Evolutionary conservation across 1,140 invertebrate genomes (phyloP), one percentile per base, ranked within the genome.

Genomic region (Pissodes strobi): DNA sequence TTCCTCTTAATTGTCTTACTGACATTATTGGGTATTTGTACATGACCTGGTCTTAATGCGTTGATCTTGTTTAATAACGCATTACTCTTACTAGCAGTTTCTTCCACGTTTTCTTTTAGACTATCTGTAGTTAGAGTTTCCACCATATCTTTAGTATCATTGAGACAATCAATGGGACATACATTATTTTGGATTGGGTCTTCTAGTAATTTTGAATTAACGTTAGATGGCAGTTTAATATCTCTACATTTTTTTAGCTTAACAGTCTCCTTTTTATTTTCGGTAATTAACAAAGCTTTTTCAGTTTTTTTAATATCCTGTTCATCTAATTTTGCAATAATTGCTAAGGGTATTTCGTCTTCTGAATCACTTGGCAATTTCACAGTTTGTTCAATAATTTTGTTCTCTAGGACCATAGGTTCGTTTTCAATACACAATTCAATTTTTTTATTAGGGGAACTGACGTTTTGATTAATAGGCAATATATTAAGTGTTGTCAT

Each of bases 281-380:
- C n/a, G n/a, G n/a, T n/a, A n/a, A n/a, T n/a, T n/a, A n/a, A n/a
- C n/a, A n/a, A n/a, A n/a, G n/a, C n/a, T n/a, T n/a, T n/a, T n/a
- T n/a, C n/a, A n/a, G n/a, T n/a, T n/a, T n/a, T n/a, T n/a, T n/a
- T n/a, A n/a, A n/a, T n/a, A n/a, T n/a, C n/a, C n/a, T n/a, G n/a
- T n/a, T 55, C 48, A 9, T 49, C 56, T 34, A 17, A 12, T 30
- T 58, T 66, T 17, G 58, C 41, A 13, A 68, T 25, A 19, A 56
- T 30, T 19, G 72, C 58, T 25, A 77, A 62, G 12, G 76, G 76
- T 17, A 77, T 34, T 55, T 77, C 76, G 69, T 76, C 74, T 57
- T 77, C 74, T 8, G 74, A 76, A 60, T 76, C 74, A 38, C 56
- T 70, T 37, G 53, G 6, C 6, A 23, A 45, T 23, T 46, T 46